These are phyloP conservation scores for Misgurnus anguillicaudatus DNA, from an alignment of 2,113 vertebrate species.

Conservation along the genomic window DNA sequence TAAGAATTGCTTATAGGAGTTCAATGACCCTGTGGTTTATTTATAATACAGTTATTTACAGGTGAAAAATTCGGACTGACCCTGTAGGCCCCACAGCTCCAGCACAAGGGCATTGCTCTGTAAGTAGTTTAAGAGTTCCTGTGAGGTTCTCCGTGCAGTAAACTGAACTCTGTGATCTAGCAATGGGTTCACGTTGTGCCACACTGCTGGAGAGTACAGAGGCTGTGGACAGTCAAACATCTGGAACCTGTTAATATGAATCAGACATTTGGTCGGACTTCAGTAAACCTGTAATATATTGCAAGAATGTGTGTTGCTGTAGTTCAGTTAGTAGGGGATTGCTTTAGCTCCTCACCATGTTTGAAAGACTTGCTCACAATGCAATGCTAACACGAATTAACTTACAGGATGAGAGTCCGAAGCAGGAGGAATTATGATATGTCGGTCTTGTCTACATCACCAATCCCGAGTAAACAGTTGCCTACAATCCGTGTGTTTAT, in stretches of 20 bases:
- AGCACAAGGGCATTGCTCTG: slow-evolving; percentile 85
- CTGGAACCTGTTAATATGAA: slow-evolving; percentile 74
- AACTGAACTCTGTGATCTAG: slow-evolving; percentile 80
- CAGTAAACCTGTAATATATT: not conserved
- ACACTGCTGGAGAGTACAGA: slow-evolving; percentile 80
- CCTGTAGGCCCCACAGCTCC: slow-evolving; percentile 89
- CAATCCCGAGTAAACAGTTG: no score
- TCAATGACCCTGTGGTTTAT: no score
- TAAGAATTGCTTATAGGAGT: not conserved
- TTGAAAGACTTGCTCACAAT: no score
- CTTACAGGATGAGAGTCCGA: no score
- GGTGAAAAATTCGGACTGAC: slow-evolving; percentile 61
- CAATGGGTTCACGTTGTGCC: slow-evolving; percentile 80
- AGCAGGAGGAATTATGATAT: no score
- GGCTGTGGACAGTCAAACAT: slow-evolving; percentile 75
- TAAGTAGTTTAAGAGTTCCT: slow-evolving; percentile 79
- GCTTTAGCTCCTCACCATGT: no score
- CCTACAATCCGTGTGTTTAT: no score
- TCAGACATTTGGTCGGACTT: not conserved
- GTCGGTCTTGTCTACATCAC: no score
- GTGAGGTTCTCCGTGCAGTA: slow-evolving; percentile 73
- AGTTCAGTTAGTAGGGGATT: no score
- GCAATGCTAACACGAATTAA: no score
- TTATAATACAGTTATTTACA: no score
- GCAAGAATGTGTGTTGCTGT: no score